These are phyloP conservation scores for Chalcis sispes DNA, from an alignment of 2,888 invertebrate genomes.

Conservation along the genomic window DNA sequence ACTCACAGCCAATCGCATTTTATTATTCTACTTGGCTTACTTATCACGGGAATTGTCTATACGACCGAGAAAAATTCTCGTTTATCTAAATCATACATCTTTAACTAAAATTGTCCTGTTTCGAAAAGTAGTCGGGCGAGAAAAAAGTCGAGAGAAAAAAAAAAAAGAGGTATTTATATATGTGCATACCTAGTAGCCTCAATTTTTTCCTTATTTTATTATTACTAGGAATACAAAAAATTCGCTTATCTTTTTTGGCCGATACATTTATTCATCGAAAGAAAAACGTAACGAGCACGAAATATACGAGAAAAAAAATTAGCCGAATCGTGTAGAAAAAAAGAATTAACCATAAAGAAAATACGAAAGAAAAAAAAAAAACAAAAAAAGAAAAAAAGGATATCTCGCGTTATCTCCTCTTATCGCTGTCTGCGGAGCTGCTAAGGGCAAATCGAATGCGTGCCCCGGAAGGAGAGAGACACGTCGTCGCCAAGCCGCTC, in stretches of 20 bases:
- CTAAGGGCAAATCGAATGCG: conserved; percentile 31
- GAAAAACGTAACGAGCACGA: no score
- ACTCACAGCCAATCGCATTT: conserved; percentile 20
- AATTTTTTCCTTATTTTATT: conserved; percentile 2
- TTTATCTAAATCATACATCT: conserved; percentile 48
- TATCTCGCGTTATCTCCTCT: conserved; percentile 47
- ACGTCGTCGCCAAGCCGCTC: conserved; percentile 24
- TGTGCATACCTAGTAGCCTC: neutral
- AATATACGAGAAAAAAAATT: neutral
- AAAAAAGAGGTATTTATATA: neutral
- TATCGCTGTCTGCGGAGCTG: conserved; percentile 35
- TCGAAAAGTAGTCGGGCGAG: neutral
- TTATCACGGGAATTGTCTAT: conserved; percentile 28
- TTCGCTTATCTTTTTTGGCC: neutral
- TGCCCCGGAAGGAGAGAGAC: neutral
- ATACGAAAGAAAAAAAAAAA: neutral
- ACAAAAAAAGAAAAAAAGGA: neutral
- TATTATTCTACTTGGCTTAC: conserved; percentile 28
- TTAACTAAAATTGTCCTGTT: conserved; percentile 37
- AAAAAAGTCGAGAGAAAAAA: conserved; percentile 1
- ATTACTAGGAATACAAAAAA: no score
- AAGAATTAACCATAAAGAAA: conserved; percentile 11
- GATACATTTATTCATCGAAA: no score
- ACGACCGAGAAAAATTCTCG: neutral
- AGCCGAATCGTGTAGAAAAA: neutral